These are phyloP conservation scores for Chionis minor DNA, from an alignment of 2,113 vertebrate genomes.

Conservation along the genomic window DNA sequence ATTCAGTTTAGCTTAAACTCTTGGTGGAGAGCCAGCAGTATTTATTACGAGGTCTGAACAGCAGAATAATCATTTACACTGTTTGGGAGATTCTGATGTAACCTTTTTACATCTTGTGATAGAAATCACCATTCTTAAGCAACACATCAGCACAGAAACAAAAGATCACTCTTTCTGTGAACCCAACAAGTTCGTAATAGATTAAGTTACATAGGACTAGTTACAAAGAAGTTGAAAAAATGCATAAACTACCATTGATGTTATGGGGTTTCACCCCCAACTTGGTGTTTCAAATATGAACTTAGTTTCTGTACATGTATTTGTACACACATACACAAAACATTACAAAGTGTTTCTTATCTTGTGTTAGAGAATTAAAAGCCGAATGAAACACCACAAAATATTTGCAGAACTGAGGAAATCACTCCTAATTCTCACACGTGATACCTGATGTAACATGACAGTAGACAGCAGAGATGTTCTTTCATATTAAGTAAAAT, in stretches of 20 bases:
- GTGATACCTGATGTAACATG: background rate
- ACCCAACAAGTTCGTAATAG: background rate
- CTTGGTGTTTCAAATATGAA: background rate
- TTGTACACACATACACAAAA: background rate
- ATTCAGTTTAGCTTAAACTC: background rate
- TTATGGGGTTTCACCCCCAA: background rate
- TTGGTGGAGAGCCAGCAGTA: background rate
- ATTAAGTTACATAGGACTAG: background rate
- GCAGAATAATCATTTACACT: background rate
- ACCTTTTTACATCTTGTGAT: background rate
- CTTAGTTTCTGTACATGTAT: background rate
- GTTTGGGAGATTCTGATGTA: background rate
- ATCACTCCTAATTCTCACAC: background rate
- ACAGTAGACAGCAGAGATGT: background rate
- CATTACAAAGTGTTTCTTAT: background rate
- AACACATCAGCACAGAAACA: background rate
- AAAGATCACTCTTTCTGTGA: background rate
- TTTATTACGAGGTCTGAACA: background rate
- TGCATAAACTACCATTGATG: background rate
- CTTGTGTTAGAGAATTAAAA: background rate
- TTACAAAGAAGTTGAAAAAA: background rate
- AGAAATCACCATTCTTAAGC: background rate
- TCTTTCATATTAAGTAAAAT: slow-evolving; percentile 11
- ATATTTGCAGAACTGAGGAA: background rate
- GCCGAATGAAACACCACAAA: background rate